These are phyloP conservation scores for Polyommatus icarus DNA, from an alignment of 2,888 invertebrate genomes.

Conservation along the genomic window DNA sequence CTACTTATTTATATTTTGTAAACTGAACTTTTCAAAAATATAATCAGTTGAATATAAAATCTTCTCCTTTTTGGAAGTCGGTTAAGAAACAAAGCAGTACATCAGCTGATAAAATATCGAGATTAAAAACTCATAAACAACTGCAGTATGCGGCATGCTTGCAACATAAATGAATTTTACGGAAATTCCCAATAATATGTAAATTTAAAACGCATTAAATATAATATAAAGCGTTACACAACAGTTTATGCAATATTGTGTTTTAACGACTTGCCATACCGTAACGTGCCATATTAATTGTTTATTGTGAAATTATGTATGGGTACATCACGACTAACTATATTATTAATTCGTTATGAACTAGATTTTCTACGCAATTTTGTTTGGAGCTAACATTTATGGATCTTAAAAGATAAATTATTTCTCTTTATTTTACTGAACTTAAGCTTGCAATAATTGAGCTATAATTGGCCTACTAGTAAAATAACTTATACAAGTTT, in stretches of 20 bases:
- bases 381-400: no score
- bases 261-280: not conserved
- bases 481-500: no score
- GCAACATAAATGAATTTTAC: not conserved
- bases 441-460: no score
- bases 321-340: not conserved
- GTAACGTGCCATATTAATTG: not conserved
- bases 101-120: not conserved
- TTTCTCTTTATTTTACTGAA: no score
- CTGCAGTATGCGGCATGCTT: not conserved
- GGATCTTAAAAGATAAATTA: no score
- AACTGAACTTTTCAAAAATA: no score
- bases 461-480: no score
- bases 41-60: no score
- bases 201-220: not conserved
- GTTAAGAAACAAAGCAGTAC: no score
- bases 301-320: not conserved
- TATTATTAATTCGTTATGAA: not conserved
- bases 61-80: no score
- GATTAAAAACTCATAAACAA: not conserved
- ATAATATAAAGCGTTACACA: not conserved
- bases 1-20: no score
- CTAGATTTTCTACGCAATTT: not conserved
- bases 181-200: conserved; percentile 6
- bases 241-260: not conserved